phyloP scores from a whole-genome alignment of 2,113 vertebrate genomes.

The Onychorhynchus coronatus region DNA sequence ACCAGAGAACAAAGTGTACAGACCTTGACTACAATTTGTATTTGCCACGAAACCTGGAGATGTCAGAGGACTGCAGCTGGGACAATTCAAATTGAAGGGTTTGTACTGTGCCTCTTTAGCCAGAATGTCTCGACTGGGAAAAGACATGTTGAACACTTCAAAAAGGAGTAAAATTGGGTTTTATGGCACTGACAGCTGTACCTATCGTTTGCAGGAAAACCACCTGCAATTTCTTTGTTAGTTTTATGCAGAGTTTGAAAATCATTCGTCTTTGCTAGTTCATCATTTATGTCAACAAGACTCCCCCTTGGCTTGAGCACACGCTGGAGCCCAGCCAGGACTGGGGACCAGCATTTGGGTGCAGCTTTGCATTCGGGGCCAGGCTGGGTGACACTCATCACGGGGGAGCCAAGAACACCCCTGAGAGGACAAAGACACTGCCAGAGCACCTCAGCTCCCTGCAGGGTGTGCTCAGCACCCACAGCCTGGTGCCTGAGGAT shows the following conservation, averaged over 20 bases:
- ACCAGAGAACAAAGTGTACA: slow-evolving; percentile 33
- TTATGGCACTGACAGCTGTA: not conserved
- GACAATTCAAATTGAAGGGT: not conserved
- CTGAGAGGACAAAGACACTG: not conserved
- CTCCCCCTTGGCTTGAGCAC: not conserved
- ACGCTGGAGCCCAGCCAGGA: not conserved
- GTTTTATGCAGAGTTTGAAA: not conserved
- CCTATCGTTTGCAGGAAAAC: not conserved
- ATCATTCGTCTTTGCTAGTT: not conserved
- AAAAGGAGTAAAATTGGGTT: not conserved
- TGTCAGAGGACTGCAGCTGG: not conserved
- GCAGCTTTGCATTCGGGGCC: not conserved
- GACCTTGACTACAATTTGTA: not conserved
- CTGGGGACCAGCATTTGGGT: fast-evolving
- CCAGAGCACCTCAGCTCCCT: not conserved
- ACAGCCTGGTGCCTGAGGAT: not conserved
- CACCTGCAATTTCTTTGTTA: not conserved
- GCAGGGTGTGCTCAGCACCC: not conserved
- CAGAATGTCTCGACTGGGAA: not conserved
- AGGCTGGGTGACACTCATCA: not conserved
- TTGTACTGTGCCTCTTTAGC: not conserved
- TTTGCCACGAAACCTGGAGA: not conserved
- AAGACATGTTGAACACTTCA: not conserved
- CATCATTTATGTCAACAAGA: not conserved
- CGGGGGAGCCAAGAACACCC: not conserved